Conservation (phyloP, 2,888 invertebrate genomes). For the Tupiocoris notatus region DNA sequence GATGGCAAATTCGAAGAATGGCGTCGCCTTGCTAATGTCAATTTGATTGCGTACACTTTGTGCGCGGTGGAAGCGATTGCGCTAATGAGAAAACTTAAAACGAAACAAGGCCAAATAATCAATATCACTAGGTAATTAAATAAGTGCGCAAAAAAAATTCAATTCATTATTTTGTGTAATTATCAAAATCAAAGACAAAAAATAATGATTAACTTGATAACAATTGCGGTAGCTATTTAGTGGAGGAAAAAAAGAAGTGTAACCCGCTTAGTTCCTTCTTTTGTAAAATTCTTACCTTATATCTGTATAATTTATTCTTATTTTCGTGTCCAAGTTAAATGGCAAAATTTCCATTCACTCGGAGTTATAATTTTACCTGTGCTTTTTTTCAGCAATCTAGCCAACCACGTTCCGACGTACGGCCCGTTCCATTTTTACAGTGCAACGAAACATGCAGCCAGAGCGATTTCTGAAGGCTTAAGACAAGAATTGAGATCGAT, state of each 20-base stretch:
- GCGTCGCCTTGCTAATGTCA: slow-evolving; percentile 49
- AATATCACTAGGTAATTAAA: slow-evolving; percentile 49
- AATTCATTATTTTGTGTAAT: too few relatives aligned
- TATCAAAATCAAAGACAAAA: too few relatives aligned
- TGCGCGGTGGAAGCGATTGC: slow-evolving; percentile 49
- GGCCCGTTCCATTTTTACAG: slow-evolving; percentile 53
- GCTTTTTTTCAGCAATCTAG: slow-evolving; percentile 49
- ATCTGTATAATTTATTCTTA: too few relatives aligned
- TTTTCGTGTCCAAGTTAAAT: too few relatives aligned
- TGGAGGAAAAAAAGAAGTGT: too few relatives aligned
- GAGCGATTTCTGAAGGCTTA: slow-evolving; percentile 55
- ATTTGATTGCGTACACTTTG: slow-evolving; percentile 48
- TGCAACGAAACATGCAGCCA: slow-evolving; percentile 56
- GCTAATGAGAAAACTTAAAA: slow-evolving; percentile 48
- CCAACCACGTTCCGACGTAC: slow-evolving; percentile 48
- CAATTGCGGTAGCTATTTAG: too few relatives aligned
- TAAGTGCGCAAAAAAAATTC: too few relatives aligned
- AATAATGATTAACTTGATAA: too few relatives aligned
- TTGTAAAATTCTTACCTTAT: too few relatives aligned
- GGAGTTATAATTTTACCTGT: too few relatives aligned
- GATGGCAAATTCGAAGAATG: slow-evolving; percentile 49
- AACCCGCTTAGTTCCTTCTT: too few relatives aligned
- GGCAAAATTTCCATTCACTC: not conserved
- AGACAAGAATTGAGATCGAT: slow-evolving; percentile 54
- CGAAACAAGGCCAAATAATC: slow-evolving; percentile 48